phyloP scores from a whole-genome alignment of 2,113 vertebrate genomes.

The Ptyas mucosa region DNA sequence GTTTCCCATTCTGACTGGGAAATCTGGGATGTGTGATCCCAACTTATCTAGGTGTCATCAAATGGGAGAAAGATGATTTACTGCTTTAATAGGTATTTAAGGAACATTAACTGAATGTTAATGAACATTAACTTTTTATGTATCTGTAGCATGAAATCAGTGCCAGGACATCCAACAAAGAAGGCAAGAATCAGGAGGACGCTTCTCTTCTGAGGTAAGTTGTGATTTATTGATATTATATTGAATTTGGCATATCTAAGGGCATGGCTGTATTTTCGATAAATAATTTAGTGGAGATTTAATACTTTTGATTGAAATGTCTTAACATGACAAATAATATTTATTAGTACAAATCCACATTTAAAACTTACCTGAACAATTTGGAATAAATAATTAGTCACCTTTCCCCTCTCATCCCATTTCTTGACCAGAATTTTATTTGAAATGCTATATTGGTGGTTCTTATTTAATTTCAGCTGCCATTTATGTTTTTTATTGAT shows the following conservation, averaged over 20 bases:
- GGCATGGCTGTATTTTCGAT: neutral
- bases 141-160: conserved; percentile 61
- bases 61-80: neutral
- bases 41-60: neutral
- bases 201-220: conserved; percentile 66
- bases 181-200: neutral
- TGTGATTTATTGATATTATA: neutral
- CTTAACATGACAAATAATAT: neutral
- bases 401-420: neutral
- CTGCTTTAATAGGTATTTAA: neutral
- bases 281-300: neutral
- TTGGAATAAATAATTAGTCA: neutral
- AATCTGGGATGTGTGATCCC: neutral
- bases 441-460: neutral
- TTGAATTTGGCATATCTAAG: neutral
- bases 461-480: neutral
- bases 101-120: neutral
- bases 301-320: neutral
- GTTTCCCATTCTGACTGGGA: neutral
- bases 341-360: neutral
- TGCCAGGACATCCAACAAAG: conserved; percentile 42
- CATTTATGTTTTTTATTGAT: neutral
- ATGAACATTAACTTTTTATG: too few relatives aligned
- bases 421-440: neutral
- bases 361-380: neutral